These are phyloP conservation scores for Stegophylla sp. DNA, from an alignment of 2,888 invertebrate species.

Conservation along the genomic window DNA sequence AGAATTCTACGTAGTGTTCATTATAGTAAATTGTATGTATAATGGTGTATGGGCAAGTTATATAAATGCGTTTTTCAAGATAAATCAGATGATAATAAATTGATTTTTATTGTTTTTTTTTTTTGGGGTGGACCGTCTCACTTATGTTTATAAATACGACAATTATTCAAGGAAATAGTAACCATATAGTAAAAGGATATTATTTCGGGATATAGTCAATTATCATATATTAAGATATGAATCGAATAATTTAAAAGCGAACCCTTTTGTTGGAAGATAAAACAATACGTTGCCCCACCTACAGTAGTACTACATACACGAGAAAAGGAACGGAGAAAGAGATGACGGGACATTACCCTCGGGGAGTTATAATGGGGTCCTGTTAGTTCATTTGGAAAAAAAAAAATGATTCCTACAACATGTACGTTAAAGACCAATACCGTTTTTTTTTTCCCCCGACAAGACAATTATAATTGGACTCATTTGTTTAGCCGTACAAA, in stretches of 20 bases:
- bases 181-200: not conserved
- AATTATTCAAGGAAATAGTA: conserved; percentile 35
- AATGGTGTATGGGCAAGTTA: conserved; percentile 5
- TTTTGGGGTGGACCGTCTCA: not conserved
- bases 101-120: conserved; percentile 19
- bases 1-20: conserved; percentile 33
- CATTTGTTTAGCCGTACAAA: not conserved
- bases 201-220: conserved; percentile 40
- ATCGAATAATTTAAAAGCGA: conserved; percentile 43
- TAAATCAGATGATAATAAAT: conserved; percentile 52
- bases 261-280: conserved; percentile 25
- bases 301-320: not conserved
- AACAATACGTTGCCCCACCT: conserved; percentile 20
- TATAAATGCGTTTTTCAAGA: conserved; percentile 25
- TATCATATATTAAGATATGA: conserved; percentile 57
- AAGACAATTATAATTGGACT: conserved; percentile 28
- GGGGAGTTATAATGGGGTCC: conserved; percentile 38
- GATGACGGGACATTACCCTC: conserved; percentile 3
- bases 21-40: conserved; percentile 47
- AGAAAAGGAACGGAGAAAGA: not conserved
- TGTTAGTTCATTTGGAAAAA: conserved; percentile 13
- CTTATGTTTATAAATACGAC: conserved; percentile 31
- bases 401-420: not conserved
- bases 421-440: not conserved
- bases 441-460: not conserved